Evolutionary conservation across 2,113 vertebrate species (phyloP), one percentile per base, ranked within the genome.

Genomic region (Corythornis vintsioides): DNA sequence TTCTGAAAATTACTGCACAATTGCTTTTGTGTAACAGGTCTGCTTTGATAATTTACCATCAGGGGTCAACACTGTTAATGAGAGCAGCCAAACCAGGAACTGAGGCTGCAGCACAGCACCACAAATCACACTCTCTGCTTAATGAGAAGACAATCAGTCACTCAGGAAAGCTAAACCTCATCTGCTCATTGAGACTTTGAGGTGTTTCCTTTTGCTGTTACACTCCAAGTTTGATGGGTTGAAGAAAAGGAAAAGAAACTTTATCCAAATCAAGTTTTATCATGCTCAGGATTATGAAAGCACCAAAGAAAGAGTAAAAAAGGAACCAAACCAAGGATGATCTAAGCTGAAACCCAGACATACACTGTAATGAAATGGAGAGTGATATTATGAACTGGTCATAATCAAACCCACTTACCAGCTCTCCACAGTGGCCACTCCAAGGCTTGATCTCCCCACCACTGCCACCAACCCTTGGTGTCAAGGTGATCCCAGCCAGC

Each of bases 21-120:
- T n/a, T 86, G 61, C 67, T 55, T 57, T 78, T 80, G 42, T 66
- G 29, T 65, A 89, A 81, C 20, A 93, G 31, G 38, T 65, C n/a
- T 93, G 33, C 29, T 86, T 78, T 48, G 31, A 38, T 53, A 56
- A 71, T 64, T 78, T 85, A 57, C 10, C 66, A 50, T 81, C 55
- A 33, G 8, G 64, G 59, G 71, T 93, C 84, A 93, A 64, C 13
- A 52, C 19, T 78, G 61, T 71, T 84, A 95, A 93, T 93, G 78
- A 75, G 52, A 83, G 73, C 33, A 89, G 52, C 38, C 42, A 71
- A 83, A 83, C 63, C 52, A 93, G 82, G 13, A 91, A 66, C 17
- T 38, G 71, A 59, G 78, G n/a, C 60, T 38, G n/a, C 50, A 29
- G 26, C 11, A 42, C 21, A 14, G 15, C 45, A 82, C 33, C 67